phyloP scores from a whole-genome alignment of 2,113 vertebrate species.

The Phaethornis superciliosus region DNA sequence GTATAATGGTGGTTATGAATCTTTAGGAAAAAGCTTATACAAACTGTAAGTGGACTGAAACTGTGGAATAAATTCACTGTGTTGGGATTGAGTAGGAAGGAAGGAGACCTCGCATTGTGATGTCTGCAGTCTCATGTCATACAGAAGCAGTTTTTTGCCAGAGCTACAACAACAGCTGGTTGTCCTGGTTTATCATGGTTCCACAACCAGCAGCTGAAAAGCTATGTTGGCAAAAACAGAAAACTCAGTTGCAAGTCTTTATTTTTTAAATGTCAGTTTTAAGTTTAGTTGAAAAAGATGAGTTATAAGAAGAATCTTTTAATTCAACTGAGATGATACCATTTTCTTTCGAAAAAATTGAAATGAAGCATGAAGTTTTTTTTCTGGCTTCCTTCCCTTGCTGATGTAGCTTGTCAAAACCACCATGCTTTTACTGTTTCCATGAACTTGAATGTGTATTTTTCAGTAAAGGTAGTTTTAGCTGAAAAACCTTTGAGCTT shows the following conservation, averaged over 20 bases:
- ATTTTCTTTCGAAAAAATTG: background rate
- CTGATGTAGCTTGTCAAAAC: background rate
- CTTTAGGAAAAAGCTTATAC: background rate
- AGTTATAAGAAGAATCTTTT: background rate
- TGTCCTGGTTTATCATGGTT: background rate
- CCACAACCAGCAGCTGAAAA: background rate
- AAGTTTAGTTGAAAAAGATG: background rate
- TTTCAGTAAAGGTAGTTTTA: background rate
- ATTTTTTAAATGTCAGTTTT: background rate
- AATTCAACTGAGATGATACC: background rate
- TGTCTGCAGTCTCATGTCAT: background rate
- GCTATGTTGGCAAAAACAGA: background rate
- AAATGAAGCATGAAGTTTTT: fast-evolving
- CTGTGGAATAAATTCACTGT: background rate
- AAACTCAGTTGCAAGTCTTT: background rate
- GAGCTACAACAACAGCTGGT: background rate
- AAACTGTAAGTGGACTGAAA: background rate
- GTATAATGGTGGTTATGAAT: background rate
- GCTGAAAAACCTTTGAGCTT: background rate
- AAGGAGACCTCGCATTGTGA: background rate
- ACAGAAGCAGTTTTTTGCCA: background rate
- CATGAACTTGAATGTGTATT: background rate
- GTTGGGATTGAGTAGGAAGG: fast-evolving
- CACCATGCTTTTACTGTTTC: background rate
- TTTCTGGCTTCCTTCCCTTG: background rate